Base-by-base conservation (phyloP, 2,888 invertebrate genomes). In the Rhodophaea formosa region DNA sequence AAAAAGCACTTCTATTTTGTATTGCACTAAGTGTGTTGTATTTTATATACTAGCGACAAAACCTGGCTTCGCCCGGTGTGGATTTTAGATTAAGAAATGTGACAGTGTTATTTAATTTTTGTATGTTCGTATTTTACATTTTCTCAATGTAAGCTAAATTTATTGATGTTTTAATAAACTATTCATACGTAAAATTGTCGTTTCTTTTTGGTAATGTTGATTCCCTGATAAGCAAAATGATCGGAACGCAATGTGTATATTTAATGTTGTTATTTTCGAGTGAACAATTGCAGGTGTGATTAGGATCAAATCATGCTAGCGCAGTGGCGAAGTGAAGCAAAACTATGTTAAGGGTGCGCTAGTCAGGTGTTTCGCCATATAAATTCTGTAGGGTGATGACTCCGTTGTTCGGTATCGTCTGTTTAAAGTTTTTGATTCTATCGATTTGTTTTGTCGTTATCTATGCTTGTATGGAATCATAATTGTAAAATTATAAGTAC, bases 91-190 rank as follows among this genome's bases (percentile, higher is more conserved):
- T 46, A 46, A 46, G 46, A 23, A 49, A 15, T 23, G 17, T 39
- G 43, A 43, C 43, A 29, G 29, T 53, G 8, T 44, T 47, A 16
- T n/a, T 32, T 39, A 23, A 14, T 17, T 55, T 55, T 39, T 46
- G 32, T 12, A 42, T 10, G 23, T 29, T 42, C 16, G 42, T 47
- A 44, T 30, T 56, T 56, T 46, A 42, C 32, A 56, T 32, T 43
- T 52, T 56, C 17, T 39, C 30, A 47, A 23, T 47, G 47, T 59
- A 42, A 49, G 29, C 46, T 39, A 59, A 51, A 17, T 39, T 59
- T 53, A 49, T 51, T 47, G 49, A 39, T 56, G 56, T 56, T 47
- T 56, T 47, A 55, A 55, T 55, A 55, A 55, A 54, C 12, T 23
- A 43, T 39, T 29, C 14, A 30, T 35, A 55, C 30, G 17, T 30